These are phyloP conservation scores for Erpetoichthys calabaricus DNA, from an alignment of 2,797 vertebrate species.

Conservation along the genomic window DNA sequence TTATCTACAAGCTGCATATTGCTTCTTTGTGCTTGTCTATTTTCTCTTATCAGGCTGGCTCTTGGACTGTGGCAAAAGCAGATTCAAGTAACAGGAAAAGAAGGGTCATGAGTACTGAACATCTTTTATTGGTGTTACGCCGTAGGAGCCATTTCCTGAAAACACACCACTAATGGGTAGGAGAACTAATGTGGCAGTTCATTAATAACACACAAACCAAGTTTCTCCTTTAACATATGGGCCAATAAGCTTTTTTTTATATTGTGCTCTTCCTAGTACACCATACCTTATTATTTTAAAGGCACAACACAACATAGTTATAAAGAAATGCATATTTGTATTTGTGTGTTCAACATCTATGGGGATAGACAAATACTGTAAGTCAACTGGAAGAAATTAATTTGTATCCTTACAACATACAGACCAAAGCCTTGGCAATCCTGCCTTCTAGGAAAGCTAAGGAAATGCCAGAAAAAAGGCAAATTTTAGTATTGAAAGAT, in stretches of 20 bases:
- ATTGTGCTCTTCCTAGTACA: too few relatives aligned
- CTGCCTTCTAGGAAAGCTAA: not conserved
- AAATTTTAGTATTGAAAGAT: not conserved
- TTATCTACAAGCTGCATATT: slow-evolving; percentile 26
- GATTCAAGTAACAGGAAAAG: slow-evolving; percentile 21
- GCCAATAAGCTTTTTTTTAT: too few relatives aligned
- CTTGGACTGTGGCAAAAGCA: slow-evolving; percentile 25
- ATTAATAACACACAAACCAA: too few relatives aligned
- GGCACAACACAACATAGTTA: too few relatives aligned
- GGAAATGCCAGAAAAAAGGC: not conserved
- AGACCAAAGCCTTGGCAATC: not conserved
- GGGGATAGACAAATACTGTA: too few relatives aligned
- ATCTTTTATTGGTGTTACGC: slow-evolving; percentile 7
- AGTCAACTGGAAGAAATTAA: too few relatives aligned
- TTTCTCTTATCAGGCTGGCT: slow-evolving; percentile 21
- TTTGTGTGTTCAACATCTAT: too few relatives aligned
- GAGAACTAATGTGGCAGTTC: slow-evolving; percentile 6
- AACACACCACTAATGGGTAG: slow-evolving; percentile 2
- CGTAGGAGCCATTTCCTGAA: slow-evolving; percentile 6
- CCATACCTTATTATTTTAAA: too few relatives aligned
- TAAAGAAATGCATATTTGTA: too few relatives aligned
- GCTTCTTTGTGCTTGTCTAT: slow-evolving; percentile 22
- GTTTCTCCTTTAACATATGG: too few relatives aligned
- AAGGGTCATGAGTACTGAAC: not conserved
- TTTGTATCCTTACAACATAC: too few relatives aligned